Evolutionary conservation across 2,797 vertebrate species (phyloP).

Genomic region (Carcharodon carcharias): DNA sequence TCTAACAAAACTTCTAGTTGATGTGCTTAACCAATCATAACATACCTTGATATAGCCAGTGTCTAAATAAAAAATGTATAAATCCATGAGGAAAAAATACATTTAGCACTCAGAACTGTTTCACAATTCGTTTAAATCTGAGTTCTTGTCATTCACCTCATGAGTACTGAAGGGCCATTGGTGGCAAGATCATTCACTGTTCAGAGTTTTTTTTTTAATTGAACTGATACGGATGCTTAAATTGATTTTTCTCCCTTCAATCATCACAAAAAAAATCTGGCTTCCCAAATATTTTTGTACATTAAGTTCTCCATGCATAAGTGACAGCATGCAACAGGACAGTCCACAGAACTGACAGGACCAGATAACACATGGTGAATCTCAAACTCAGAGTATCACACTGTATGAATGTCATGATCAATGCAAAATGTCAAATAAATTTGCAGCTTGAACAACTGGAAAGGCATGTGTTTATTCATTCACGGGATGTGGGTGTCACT

Average conservation of each 20-base stretch:
- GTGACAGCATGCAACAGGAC: not conserved
- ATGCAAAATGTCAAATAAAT: not conserved
- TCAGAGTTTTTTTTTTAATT: not conserved
- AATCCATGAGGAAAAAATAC: too few relatives aligned
- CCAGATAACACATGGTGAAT: not conserved
- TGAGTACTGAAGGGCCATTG: too few relatives aligned
- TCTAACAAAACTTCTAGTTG: too few relatives aligned
- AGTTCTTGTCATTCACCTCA: too few relatives aligned
- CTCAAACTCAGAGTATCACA: not conserved
- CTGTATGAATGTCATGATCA: not conserved
- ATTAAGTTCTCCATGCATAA: not conserved
- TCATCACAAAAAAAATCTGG: too few relatives aligned
- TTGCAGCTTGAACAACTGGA: not conserved
- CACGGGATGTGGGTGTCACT: too few relatives aligned
- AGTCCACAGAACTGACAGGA: not conserved
- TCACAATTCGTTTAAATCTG: too few relatives aligned
- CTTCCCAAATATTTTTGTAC: too few relatives aligned
- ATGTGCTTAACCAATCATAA: too few relatives aligned
- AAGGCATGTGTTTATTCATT: not conserved
- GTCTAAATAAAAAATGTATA: too few relatives aligned
- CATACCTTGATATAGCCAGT: too few relatives aligned
- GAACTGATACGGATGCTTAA: not conserved
- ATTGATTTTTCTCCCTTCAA: not conserved
- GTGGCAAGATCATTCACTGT: not conserved
- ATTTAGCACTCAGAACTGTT: too few relatives aligned